Base-by-base conservation (phyloP, 2,113 vertebrate genomes). In the Tiliqua scincoides region DNA sequence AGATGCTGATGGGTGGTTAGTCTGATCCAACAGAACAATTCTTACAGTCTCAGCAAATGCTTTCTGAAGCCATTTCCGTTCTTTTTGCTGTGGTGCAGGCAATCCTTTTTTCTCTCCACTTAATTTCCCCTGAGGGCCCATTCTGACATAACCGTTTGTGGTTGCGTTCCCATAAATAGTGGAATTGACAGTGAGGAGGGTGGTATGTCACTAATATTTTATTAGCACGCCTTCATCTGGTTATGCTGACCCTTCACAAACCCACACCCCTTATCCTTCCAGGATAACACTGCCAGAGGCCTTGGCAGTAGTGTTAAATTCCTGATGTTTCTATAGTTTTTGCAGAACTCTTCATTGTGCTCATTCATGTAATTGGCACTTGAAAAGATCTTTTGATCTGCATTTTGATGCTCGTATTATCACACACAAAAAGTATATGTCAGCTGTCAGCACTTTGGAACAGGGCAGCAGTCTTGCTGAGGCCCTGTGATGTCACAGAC, bases 361-460 rank as follows among this genome's bases (percentile, higher is more conserved):
- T 23, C 43, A 67, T 67, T 52, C 54, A 79, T 80, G 37, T 71
- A 77, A 85, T 85, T 61, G 62, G 63, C 52, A 78, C 35, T 59
- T 21, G 6, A 40, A 21, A 62, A 86, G 4, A 52, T 40, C 20
- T 79, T 62, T 86, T 80, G 54, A 62, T 72, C 8, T 73, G 67
- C 37, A 35, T 79, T 79, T 62, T 63, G 68, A 80, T 73, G 37
- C 37, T 79, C 65, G 79, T 32, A 32, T 61, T 37, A 43, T 70
- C 57, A n/a, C n/a, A n/a, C n/a, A n/a, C n/a, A n/a, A n/a, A n/a
- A n/a, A n/a, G n/a, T n/a, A 27, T 30, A 65, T 52, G 15, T 37
- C 40, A 63, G 37, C 40, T 71, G 84, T 40, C 40, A 70, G 61
- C 30, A 25, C 35, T 27, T 79, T 48, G 57, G 63, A 14, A 72